phyloP scores from a whole-genome alignment of 2,797 vertebrate genomes.

The Diceros bicornis region DNA sequence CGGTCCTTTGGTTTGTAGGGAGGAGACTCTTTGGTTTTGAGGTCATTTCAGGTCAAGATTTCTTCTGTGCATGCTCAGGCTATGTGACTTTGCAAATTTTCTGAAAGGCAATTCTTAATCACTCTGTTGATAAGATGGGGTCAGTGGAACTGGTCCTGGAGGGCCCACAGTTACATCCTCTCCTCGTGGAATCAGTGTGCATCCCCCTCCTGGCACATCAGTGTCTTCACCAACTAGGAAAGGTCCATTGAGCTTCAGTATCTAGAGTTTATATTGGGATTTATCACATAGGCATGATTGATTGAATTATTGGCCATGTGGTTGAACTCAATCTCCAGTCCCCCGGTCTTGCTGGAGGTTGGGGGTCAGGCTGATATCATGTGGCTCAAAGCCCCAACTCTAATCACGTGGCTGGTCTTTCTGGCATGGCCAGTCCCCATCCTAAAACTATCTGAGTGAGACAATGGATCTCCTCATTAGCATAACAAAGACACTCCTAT shows the following conservation, averaged over 20 bases:
- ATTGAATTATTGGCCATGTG: background rate
- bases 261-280: background rate
- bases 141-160: too few species aligned
- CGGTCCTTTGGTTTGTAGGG: too few species aligned
- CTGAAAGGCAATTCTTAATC: too few species aligned
- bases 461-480: background rate
- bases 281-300: conserved; percentile 1
- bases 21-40: too few species aligned
- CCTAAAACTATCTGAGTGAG: conserved; percentile 9
- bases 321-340: background rate
- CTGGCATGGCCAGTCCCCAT: background rate
- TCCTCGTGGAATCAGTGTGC: background rate
- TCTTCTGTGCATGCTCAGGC: too few species aligned
- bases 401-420: background rate
- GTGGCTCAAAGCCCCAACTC: background rate
- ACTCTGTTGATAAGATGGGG: too few species aligned
- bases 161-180: too few species aligned
- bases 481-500: background rate
- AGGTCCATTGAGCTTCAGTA: background rate
- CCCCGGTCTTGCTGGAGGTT: background rate
- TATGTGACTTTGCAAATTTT: too few species aligned
- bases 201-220: background rate
- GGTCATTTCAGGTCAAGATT: too few species aligned
- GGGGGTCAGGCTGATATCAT: background rate
- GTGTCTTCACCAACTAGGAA: background rate